Base-by-base conservation (phyloP, 2,113 vertebrate species). In the Labeo catla region DNA sequence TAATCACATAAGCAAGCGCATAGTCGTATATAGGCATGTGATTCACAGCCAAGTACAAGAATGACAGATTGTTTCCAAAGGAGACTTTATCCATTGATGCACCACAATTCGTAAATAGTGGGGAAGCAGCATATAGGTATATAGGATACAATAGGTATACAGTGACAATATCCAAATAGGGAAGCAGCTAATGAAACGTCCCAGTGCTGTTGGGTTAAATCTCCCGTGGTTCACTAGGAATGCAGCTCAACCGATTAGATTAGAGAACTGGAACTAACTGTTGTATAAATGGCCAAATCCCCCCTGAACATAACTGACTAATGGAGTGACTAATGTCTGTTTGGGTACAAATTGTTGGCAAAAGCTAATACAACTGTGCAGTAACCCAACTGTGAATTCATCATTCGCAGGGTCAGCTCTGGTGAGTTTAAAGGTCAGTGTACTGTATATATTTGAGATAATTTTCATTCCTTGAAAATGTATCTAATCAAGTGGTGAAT, bases 251-350 rank as follows among this genome's bases (percentile, higher is more conserved):
- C 76, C 8, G 52, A 77, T 77, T 50, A 77, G 28, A 77, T 77
- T 34, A 2, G 49, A 52, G 12, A 52, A 77, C 49, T 54, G 76
- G 8, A 77, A 77, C 28, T 36, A 76, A 76, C 74, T 52, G 15
- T 54, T 2, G 15, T 36, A 10, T 77, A 77, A 77, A 54, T 2
- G 49, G 76, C 15, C 34, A 77, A 77, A 54, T 77, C 49, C 50
- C 23, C 13, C 15, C 23, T 11, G 76, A 54, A 36, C 15, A 19
- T 19, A 19, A 74, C 45, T 84, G 28, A 43, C 49, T 84, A 74
- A 72, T 54, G 65, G 65, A 86, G 57, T 81, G 59, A 89, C 49
- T 82, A 70, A 82, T 68, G 15, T 36, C 47, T 70, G 49, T 52
- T 34, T 52, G 23, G 78, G 39, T 16, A 23, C n/a, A 45, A 15